Conservation (phyloP, 2,888 invertebrate species). For the Rutpela maculata region DNA sequence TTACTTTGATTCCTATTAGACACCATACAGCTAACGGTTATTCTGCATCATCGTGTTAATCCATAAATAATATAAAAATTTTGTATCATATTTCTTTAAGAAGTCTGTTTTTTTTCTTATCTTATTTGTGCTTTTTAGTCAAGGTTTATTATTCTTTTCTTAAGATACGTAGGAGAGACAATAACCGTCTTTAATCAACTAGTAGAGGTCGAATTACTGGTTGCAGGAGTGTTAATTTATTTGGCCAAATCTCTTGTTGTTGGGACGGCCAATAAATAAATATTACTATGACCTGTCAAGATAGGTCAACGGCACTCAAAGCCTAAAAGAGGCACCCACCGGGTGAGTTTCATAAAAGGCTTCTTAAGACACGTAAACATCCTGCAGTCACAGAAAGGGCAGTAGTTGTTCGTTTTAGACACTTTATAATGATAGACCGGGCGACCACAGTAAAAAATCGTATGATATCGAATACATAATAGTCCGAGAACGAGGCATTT, state of each 20-base stretch:
- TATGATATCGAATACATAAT: too few relatives aligned
- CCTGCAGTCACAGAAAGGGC: too few relatives aligned
- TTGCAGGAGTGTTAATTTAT: not conserved
- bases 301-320: constrained; percentile 3
- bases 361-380: too few relatives aligned
- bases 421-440: too few relatives aligned
- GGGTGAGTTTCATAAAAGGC: not conserved
- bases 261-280: constrained; percentile 1
- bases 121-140: not conserved
- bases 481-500: too few relatives aligned
- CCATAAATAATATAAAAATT: too few relatives aligned
- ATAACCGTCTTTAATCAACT: not conserved
- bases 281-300: not conserved
- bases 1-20: too few relatives aligned
- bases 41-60: not conserved
- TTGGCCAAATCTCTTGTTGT: not conserved
- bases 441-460: too few relatives aligned
- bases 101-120: too few relatives aligned
- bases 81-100: too few relatives aligned
- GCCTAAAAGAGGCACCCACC: not conserved
- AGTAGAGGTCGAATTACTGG: not conserved
- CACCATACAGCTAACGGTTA: not conserved
- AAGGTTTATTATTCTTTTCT: not conserved
- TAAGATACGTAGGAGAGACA: not conserved
- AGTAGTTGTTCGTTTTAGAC: too few relatives aligned